These are phyloP conservation scores for Clivina fossor DNA, from an alignment of 2,888 invertebrate genomes.

Conservation along the genomic window DNA sequence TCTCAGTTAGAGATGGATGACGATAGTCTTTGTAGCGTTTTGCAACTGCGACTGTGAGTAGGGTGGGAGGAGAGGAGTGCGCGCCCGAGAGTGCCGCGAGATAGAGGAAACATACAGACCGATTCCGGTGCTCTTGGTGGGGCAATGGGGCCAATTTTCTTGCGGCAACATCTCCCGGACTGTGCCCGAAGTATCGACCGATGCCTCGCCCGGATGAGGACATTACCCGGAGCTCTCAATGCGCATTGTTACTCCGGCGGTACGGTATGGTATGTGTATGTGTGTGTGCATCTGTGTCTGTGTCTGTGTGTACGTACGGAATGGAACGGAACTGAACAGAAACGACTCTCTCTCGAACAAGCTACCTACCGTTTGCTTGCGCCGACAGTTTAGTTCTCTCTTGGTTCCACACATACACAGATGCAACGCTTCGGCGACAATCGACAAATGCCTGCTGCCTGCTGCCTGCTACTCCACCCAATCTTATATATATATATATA, in stretches of 20 bases:
- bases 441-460: too few relatives aligned
- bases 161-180: constrained; percentile 50
- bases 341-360: background rate
- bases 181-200: constrained; percentile 40
- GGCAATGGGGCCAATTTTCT: constrained; percentile 45
- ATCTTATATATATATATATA: too few relatives aligned
- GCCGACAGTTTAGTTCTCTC: too few relatives aligned
- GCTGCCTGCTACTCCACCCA: too few relatives aligned
- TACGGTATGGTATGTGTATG: too few relatives aligned
- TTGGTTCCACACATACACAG: too few relatives aligned
- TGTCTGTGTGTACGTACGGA: background rate
- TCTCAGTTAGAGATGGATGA: too few relatives aligned
- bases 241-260: constrained; percentile 29
- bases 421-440: too few relatives aligned
- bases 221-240: constrained; percentile 47
- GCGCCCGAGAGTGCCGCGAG: background rate
- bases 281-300: constrained; percentile 8
- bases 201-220: constrained; percentile 51
- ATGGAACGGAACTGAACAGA: background rate
- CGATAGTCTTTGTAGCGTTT: too few relatives aligned
- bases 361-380: too few relatives aligned
- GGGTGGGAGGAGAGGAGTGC: background rate
- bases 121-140: constrained; percentile 46
- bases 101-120: background rate
- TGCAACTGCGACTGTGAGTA: too few relatives aligned